A percentile compares a stretch with the other conserved stretches of the same genome.
Conservation (phyloP, 1,140 invertebrate genomes). For the Mercenaria mercenaria region DNA sequence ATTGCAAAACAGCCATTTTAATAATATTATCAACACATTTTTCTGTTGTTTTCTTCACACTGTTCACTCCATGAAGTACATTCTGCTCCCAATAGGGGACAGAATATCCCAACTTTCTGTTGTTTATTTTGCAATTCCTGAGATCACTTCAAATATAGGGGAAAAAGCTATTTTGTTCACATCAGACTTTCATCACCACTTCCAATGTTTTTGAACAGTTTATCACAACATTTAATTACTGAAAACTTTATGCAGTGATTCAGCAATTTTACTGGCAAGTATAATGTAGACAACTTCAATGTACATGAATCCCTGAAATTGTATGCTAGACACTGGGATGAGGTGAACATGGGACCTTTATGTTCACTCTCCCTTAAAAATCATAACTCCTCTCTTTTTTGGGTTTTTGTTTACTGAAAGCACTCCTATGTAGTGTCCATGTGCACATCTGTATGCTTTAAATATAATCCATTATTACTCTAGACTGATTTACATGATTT, state of each 20-base stretch:
- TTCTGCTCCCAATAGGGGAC: background rate
- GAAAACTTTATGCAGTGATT: conserved; percentile 6
- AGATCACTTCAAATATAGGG: conserved; percentile 16
- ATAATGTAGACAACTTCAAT: background rate
- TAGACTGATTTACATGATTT: too few species aligned
- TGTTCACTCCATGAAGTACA: background rate
- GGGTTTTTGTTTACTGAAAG: too few species aligned
- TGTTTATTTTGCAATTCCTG: background rate
- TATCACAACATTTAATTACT: conserved; percentile 39
- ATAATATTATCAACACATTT: background rate
- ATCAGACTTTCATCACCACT: background rate
- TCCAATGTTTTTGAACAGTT: background rate
- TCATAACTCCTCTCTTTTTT: too few species aligned
- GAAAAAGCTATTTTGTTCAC: background rate
- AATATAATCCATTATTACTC: too few species aligned
- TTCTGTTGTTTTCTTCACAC: too few species aligned
- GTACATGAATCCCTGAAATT: background rate
- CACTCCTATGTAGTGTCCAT: too few species aligned
- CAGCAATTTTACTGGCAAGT: conserved; percentile 37
- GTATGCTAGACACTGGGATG: background rate
- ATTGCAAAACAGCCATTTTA: too few species aligned
- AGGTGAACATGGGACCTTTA: too few species aligned
- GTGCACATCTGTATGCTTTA: too few species aligned
- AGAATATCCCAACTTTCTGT: background rate
- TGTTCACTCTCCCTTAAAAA: too few species aligned